phyloP scores from a whole-genome alignment of 92 coral and sea anemone genomes.

The Bergia puertoricense region DNA sequence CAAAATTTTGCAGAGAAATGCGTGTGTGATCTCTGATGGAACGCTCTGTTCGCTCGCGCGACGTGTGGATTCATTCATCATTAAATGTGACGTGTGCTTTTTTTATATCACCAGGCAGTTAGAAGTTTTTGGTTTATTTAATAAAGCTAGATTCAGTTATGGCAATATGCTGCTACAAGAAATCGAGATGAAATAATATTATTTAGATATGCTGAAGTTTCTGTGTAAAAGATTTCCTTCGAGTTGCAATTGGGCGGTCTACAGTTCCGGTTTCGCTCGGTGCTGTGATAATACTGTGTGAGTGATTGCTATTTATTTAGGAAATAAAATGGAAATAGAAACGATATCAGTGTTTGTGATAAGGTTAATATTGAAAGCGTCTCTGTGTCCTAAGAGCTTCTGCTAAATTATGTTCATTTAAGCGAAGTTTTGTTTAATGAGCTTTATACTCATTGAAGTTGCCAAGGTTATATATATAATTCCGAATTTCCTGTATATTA shows the following conservation, averaged over 20 bases:
- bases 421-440: not conserved
- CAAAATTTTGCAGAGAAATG: not conserved
- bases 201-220: too few relatives aligned
- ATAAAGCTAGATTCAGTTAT: not conserved
- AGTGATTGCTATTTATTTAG: not conserved
- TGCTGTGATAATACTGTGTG: not conserved
- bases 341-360: too few relatives aligned
- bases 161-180: not conserved
- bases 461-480: not conserved
- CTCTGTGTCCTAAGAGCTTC: not conserved
- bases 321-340: not conserved
- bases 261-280: not conserved
- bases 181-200: not conserved
- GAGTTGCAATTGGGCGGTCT: not conserved
- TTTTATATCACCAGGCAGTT: not conserved
- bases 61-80: not conserved
- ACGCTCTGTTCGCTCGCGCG: not conserved
- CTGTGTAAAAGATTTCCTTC: not conserved
- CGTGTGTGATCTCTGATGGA: not conserved
- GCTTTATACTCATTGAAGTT: not conserved
- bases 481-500: not conserved
- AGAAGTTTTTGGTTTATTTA: not conserved
- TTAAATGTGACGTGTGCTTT: not conserved
- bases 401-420: not conserved
- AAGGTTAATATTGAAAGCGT: too few relatives aligned